Conservation (phyloP, 53 echinoderm and acorn worm species). For the Hippasteria phrygiana region DNA sequence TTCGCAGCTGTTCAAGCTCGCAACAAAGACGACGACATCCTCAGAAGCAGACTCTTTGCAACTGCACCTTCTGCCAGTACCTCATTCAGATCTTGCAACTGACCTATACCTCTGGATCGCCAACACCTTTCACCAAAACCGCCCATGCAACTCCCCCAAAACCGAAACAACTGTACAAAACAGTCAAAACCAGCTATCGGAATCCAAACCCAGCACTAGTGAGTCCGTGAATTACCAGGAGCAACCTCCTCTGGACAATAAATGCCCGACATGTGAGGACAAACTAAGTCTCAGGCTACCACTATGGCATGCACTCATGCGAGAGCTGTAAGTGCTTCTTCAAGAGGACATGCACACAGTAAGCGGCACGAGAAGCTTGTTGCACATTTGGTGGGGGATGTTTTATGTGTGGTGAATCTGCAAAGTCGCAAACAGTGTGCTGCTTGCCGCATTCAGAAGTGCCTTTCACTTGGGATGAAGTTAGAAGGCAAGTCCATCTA, state of each 20-base stretch:
- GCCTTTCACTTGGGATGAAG: slow-evolving; percentile 87
- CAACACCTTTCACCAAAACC: background rate
- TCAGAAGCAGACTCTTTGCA: background rate
- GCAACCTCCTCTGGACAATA: slow-evolving; percentile 70
- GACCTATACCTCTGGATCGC: background rate
- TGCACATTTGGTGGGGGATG: slow-evolving; percentile 73
- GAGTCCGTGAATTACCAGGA: background rate
- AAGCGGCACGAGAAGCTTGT: slow-evolving; percentile 76
- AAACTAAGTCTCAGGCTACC: slow-evolving; percentile 89
- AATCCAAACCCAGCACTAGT: background rate
- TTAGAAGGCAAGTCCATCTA: slow-evolving; percentile 73
- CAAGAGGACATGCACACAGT: slow-evolving; percentile 90
- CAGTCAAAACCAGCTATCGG: background rate
- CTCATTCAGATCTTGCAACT: background rate
- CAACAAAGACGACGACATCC: background rate
- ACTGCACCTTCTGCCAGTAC: background rate
- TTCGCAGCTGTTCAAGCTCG: background rate
- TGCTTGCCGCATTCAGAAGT: slow-evolving; percentile 84
- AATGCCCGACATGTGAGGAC: slow-evolving; percentile 87
- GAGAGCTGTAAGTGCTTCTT: slow-evolving; percentile 98
- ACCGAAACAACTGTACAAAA: background rate
- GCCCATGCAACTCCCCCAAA: background rate
- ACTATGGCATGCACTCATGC: slow-evolving; percentile 92
- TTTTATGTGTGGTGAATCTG: slow-evolving; percentile 63
- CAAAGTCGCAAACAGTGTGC: slow-evolving; percentile 92